phyloP scores from a whole-genome alignment of 1,140 invertebrate genomes.

The Calosoma granatense region DNA sequence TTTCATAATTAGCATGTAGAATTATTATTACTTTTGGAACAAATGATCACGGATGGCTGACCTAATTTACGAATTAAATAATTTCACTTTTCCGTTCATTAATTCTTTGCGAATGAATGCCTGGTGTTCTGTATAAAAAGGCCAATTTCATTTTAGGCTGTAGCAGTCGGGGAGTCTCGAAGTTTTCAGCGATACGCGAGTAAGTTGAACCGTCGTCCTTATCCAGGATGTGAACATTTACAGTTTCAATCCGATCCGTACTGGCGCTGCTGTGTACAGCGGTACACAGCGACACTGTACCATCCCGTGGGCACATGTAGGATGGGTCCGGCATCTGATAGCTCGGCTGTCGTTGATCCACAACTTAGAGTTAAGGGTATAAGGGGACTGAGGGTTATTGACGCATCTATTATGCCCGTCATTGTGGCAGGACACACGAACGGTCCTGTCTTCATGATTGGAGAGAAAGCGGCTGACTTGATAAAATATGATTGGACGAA shows the following conservation, averaged over 20 bases:
- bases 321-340: constrained; percentile 36
- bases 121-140: too few relatives aligned
- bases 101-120: too few relatives aligned
- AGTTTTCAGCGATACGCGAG: constrained; percentile 50
- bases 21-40: too few relatives aligned
- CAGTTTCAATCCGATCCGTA: constrained; percentile 54
- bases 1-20: too few relatives aligned
- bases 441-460: constrained; percentile 79
- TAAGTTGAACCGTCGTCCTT: constrained; percentile 47
- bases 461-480: constrained; percentile 72
- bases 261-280: constrained; percentile 61
- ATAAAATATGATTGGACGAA: constrained; percentile 64
- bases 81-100: too few relatives aligned
- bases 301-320: constrained; percentile 58
- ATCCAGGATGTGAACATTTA: constrained; percentile 54
- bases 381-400: constrained; percentile 17
- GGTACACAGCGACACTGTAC: constrained; percentile 56
- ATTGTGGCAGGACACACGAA: constrained; percentile 67
- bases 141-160: constrained; percentile 38
- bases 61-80: too few relatives aligned
- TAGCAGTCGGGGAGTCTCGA: constrained; percentile 47
- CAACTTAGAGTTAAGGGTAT: constrained; percentile 18
- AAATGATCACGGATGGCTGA: too few relatives aligned
- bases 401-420: constrained; percentile 25
- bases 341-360: constrained; percentile 18